Conservation (phyloP, 2,113 vertebrate species). For the Periophthalmus modestus region DNA sequence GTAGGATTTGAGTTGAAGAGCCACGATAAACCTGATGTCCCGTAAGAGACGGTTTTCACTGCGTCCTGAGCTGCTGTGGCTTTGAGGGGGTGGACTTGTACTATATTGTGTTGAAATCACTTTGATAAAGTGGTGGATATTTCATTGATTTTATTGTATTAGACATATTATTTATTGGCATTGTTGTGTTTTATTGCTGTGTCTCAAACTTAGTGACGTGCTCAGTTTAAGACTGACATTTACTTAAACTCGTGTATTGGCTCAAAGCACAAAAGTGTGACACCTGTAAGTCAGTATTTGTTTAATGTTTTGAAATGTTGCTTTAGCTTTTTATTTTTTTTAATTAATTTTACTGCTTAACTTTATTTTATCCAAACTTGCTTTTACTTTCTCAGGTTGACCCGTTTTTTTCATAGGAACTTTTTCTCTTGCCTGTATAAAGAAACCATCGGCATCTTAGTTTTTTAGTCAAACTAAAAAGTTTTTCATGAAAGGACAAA, state of each 20-base stretch:
- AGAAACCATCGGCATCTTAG: conserved; percentile 5
- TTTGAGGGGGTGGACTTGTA: not conserved
- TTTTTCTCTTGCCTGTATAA: conserved; percentile 6
- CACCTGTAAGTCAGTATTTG: conserved; percentile 62
- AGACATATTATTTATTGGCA: conserved; percentile 71
- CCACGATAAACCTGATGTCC: not conserved
- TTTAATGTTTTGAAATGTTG: conserved; percentile 73
- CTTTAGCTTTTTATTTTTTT: conserved; percentile 46
- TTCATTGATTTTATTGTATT: conserved; percentile 48
- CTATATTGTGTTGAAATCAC: conserved; percentile 28
- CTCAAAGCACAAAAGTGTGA: conserved; percentile 47
- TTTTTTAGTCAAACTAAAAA: not conserved
- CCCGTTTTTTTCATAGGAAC: conserved; percentile 30
- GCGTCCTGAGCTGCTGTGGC: conserved; percentile 16
- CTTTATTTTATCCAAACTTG: not conserved
- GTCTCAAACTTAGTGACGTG: conserved; percentile 16
- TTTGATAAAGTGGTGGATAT: conserved; percentile 29
- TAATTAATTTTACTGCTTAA: not conserved
- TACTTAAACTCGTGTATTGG: conserved; percentile 39
- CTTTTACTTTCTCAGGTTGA: conserved; percentile 35
- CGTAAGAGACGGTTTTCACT: not conserved
- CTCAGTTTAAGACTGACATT: conserved; percentile 35
- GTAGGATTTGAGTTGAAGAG: not conserved
- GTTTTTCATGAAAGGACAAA: conserved; percentile 31
- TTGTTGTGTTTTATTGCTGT: conserved; percentile 38